phyloP scores from a whole-genome alignment of 1,140 invertebrate species.

The Eupeodes corollae region DNA sequence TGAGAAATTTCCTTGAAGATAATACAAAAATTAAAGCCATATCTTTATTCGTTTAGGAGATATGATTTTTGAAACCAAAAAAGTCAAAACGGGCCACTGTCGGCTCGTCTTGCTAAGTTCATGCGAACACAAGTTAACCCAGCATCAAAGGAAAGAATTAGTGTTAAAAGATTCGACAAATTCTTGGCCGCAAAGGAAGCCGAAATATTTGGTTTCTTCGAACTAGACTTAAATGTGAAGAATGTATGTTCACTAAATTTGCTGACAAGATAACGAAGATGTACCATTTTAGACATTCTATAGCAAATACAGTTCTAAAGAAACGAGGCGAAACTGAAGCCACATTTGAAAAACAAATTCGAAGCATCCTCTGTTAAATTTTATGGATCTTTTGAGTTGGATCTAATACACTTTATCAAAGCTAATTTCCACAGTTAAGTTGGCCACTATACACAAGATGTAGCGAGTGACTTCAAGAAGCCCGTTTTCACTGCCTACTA shows the following conservation, averaged over 20 bases:
- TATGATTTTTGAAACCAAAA: too few species aligned
- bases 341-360: slow-evolving; percentile 80
- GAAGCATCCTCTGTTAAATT: slow-evolving; percentile 67
- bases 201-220: slow-evolving; percentile 75
- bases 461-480: slow-evolving; percentile 72
- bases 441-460: slow-evolving; percentile 77
- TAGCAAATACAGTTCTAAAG: slow-evolving; percentile 56
- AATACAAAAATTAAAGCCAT: too few species aligned
- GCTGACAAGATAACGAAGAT: slow-evolving; percentile 87
- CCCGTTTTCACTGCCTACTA: slow-evolving; percentile 90
- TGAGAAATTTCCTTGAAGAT: too few species aligned
- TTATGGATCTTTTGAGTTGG: slow-evolving; percentile 54
- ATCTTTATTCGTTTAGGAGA: too few species aligned
- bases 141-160: slow-evolving; percentile 72
- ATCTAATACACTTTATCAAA: slow-evolving; percentile 71
- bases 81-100: too few species aligned
- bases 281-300: slow-evolving; percentile 75
- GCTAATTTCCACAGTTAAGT: slow-evolving; percentile 82
- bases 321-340: slow-evolving; percentile 67
- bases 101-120: slow-evolving; percentile 89
- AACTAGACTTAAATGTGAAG: slow-evolving; percentile 67
- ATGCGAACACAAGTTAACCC: slow-evolving; percentile 96
- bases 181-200: slow-evolving; percentile 66
- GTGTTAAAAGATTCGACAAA: slow-evolving; percentile 56
- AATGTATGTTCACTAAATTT: slow-evolving; percentile 72